These are phyloP conservation scores for Vanessa tameamea DNA, from an alignment of 1,140 invertebrate species.

Conservation along the genomic window DNA sequence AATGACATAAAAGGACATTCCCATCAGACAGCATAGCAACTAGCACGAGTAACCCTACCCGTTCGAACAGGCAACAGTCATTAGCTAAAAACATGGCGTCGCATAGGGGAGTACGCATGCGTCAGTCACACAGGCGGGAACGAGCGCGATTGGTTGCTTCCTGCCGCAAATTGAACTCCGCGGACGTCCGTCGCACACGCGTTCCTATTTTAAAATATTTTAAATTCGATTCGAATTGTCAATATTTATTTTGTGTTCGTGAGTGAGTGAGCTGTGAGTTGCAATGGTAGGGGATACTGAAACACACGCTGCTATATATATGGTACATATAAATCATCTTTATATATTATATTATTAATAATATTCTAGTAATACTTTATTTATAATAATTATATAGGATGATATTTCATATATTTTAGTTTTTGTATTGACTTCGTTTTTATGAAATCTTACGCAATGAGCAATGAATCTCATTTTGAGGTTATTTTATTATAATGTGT, in stretches of 20 bases:
- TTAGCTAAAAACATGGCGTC: slow-evolving; percentile 42
- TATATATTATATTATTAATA: too few relatives aligned
- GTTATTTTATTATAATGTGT: too few relatives aligned
- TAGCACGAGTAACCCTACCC: slow-evolving; percentile 14
- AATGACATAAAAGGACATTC: not conserved
- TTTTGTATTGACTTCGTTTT: too few relatives aligned
- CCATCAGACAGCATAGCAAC: not conserved
- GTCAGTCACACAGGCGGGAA: slow-evolving; percentile 58
- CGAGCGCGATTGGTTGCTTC: slow-evolving; percentile 65
- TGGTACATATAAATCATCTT: too few relatives aligned
- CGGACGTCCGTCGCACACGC: slow-evolving; percentile 63
- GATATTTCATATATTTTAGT: too few relatives aligned
- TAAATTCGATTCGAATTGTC: slow-evolving; percentile 25
- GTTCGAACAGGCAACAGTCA: slow-evolving; percentile 28
- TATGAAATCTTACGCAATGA: too few relatives aligned
- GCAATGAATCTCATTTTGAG: too few relatives aligned
- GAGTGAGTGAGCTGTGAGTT: not conserved
- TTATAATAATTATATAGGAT: too few relatives aligned
- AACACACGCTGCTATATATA: too few relatives aligned
- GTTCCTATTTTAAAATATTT: slow-evolving; percentile 42
- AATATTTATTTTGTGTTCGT: not conserved
- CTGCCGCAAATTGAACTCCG: slow-evolving; percentile 62
- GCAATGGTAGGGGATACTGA: not conserved
- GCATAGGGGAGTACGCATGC: slow-evolving; percentile 44
- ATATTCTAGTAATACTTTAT: too few relatives aligned